These are phyloP conservation scores for Rousettus leschenaultii DNA, from an alignment of 2,113 vertebrate genomes.

Conservation along the genomic window DNA sequence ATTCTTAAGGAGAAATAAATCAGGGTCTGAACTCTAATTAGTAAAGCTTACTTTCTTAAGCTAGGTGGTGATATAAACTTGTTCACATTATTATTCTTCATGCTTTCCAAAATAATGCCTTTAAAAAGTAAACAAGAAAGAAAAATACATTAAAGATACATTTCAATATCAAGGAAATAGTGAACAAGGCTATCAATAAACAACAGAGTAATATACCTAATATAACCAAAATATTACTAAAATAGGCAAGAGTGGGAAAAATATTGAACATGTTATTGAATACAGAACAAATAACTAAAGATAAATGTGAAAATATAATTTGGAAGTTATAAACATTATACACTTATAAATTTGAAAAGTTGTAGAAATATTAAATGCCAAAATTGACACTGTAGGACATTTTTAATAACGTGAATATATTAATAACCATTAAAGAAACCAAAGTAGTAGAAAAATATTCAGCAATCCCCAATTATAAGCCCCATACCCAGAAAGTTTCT, in stretches of 20 bases:
- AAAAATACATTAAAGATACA: neutral
- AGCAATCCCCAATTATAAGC: neutral
- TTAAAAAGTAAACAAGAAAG: neutral
- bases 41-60: neutral
- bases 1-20: neutral
- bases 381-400: neutral
- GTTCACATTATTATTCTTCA: neutral
- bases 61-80: neutral
- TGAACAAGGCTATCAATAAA: neutral
- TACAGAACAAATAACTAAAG: neutral
- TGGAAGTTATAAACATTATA: neutral
- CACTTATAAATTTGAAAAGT: neutral
- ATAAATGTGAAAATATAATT: neutral
- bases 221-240: neutral
- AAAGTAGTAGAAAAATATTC: neutral
- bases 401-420: neutral
- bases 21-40: neutral
- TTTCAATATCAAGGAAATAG: neutral
- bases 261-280: neutral
- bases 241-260: neutral
- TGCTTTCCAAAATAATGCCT: neutral
- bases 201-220: neutral
- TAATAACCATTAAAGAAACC: neutral
- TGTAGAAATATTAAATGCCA: neutral
- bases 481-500: neutral